Evolutionary conservation across 2,113 vertebrate genomes (phyloP).

Genomic region (Psettodes erumei): DNA sequence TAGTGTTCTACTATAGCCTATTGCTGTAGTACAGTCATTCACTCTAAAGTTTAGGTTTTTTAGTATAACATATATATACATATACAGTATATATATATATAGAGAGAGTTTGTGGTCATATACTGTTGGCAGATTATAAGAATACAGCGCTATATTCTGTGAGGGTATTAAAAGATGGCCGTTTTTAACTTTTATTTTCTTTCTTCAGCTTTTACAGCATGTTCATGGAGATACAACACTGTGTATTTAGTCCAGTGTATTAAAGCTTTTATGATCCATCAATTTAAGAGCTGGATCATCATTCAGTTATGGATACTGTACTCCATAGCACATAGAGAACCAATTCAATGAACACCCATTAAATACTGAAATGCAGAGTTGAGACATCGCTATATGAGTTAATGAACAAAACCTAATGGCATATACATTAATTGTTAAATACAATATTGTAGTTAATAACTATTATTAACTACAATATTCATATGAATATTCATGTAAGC

Average conservation of each 20-base stretch:
- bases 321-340: not conserved
- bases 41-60: not conserved
- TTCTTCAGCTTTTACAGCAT: not conserved
- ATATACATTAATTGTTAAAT: not conserved
- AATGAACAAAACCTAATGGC: slow-evolving; percentile 2
- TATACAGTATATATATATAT: no score
- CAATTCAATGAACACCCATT: slow-evolving; percentile 23
- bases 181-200: not conserved
- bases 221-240: not conserved
- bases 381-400: not conserved
- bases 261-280: not conserved
- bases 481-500: slow-evolving; percentile 13
- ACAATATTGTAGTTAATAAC: no score
- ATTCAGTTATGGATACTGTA: not conserved
- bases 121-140: not conserved
- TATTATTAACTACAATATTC: slow-evolving; percentile 13
- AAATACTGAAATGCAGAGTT: slow-evolving; percentile 14
- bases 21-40: not conserved
- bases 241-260: not conserved
- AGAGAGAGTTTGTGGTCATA: not conserved
- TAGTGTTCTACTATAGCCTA: not conserved
- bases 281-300: slow-evolving; percentile 5
- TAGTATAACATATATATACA: no score
- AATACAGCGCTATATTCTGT: not conserved
- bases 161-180: not conserved